These are phyloP conservation scores for Gymnosoma rotundatum DNA, from an alignment of 2,888 invertebrate species.

Conservation along the genomic window DNA sequence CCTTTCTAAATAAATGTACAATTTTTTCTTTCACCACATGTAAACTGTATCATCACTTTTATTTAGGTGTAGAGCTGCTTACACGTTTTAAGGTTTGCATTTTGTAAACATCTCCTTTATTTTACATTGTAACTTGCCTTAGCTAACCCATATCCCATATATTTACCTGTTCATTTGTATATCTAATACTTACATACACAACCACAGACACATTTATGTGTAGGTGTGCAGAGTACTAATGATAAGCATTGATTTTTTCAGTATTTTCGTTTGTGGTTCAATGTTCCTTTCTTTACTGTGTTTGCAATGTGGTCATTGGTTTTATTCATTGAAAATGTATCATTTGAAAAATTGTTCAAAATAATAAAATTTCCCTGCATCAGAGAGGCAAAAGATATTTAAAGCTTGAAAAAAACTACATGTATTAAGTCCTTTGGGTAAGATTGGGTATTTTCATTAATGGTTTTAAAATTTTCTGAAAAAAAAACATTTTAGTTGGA, in stretches of 20 bases:
- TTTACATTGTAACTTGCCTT: background rate
- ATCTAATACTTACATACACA: background rate
- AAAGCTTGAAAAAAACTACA: background rate
- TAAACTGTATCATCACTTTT: background rate
- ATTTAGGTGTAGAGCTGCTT: background rate
- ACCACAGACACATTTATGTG: background rate
- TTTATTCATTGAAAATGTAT: conserved; percentile 29
- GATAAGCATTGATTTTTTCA: conserved; percentile 39
- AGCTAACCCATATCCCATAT: background rate
- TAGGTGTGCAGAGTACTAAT: background rate
- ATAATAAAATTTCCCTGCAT: conserved; percentile 5
- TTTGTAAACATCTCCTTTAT: background rate
- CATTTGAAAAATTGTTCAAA: conserved; percentile 1
- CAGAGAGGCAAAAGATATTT: background rate
- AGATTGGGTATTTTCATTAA: too few species aligned
- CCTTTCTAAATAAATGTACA: conserved; percentile 13
- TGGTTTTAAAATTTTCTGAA: background rate
- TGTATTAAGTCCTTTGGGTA: too few species aligned
- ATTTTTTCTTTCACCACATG: background rate
- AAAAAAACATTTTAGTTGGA: background rate
- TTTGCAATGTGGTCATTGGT: conserved; percentile 41
- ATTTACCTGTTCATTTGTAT: background rate
- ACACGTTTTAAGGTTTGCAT: background rate
- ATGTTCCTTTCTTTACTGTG: conserved; percentile 44
- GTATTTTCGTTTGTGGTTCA: conserved; percentile 16